Evolutionary conservation across 2,113 vertebrate species (phyloP), one percentile per base, ranked within the genome.

Genomic region (Festucalex cinctus): DNA sequence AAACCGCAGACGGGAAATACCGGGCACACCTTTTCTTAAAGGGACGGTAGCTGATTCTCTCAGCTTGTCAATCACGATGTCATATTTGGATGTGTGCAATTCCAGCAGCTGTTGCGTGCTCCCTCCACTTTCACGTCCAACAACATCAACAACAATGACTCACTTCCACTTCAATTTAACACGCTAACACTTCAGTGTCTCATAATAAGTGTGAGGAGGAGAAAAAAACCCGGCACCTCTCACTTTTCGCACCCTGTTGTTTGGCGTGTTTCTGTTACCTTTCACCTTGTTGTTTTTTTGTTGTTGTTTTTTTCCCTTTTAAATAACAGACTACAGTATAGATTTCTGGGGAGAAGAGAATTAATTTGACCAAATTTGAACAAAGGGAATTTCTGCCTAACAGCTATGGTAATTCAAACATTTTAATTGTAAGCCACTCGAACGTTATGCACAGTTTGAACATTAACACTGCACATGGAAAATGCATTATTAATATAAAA

Each of bases 201-300:
- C 6, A 17, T 73, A 86, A 88, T 85, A 87, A 86, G 79, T 83
- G 78, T 66, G 82, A 69, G 74, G 78, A 73, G 17, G 17, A 32
- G 19, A 32, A 8, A 2, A 32, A 17, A 9, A 54, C 9, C 28
- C 28, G 28, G 28, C 82, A 76, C 70, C 77, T 84, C 79, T 85
- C 73, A 68, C 66, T 74, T 64, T 63, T 71, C 58, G 4, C 67
- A 67, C 63, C 81, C 80, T 69, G 67, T 76, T 88, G 87, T 80
- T 82, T 72, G 64, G 71, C 83, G 83, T 85, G 82, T 84, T 84
- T 86, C 67, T 81, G 73, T 87, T 87, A 85, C 84, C 80, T 83
- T 81, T 73, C 73, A 43, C 70, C 78, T 64, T 78, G 54, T 74
- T 79, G 78, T 83, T 83, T 66, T 17, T 3, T 70, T 65, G 66